phyloP scores from a whole-genome alignment of 2,797 vertebrate species.

The Gallinago solitaria region DNA sequence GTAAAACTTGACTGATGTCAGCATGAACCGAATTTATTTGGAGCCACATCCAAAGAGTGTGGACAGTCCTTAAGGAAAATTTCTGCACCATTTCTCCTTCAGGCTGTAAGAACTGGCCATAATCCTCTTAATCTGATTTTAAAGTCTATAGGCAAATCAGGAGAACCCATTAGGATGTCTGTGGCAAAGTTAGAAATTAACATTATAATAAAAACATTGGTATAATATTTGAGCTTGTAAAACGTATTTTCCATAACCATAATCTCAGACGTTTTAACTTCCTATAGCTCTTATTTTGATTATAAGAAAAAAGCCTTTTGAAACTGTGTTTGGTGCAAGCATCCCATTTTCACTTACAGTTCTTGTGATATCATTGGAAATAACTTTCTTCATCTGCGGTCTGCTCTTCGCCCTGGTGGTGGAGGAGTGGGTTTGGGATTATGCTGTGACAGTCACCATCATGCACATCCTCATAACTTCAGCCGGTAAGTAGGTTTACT shows the following conservation, averaged over 20 bases:
- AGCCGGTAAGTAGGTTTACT: slow-evolving; percentile 71
- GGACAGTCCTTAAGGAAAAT: neutral
- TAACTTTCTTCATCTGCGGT: slow-evolving; percentile 84
- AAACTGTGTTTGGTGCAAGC: neutral
- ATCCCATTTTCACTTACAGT: slow-evolving; percentile 72
- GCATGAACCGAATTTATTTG: neutral
- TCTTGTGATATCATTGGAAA: slow-evolving; percentile 86
- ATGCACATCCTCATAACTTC: slow-evolving; percentile 86
- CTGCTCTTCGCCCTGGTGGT: slow-evolving; percentile 87
- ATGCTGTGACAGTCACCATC: slow-evolving; percentile 87
- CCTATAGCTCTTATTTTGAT: neutral
- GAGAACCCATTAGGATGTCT: neutral
- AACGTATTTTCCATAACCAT: neutral
- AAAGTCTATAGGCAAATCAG: neutral
- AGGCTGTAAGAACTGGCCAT: neutral
- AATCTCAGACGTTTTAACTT: neutral
- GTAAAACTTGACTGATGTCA: neutral
- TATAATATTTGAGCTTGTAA: neutral
- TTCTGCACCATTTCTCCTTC: neutral
- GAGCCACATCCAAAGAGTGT: neutral
- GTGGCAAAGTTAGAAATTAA: neutral
- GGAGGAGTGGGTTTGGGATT: slow-evolving; percentile 93
- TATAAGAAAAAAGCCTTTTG: neutral
- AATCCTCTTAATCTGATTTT: neutral
- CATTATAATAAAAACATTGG: neutral